Base-by-base conservation (phyloP, 2,888 invertebrate genomes). In the Rhorus exstirpatorius region DNA sequence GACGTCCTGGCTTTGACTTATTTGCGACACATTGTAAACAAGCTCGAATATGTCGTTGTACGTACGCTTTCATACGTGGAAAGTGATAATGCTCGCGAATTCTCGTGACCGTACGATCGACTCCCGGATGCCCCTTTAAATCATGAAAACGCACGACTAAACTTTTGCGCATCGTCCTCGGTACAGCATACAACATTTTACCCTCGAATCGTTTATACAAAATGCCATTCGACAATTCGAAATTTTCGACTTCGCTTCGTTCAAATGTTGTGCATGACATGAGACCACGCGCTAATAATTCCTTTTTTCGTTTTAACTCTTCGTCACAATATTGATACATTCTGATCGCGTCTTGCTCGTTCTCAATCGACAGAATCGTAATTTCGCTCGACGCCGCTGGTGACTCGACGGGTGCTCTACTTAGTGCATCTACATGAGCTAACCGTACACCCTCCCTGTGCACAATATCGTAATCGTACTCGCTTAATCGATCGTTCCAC, bases 11-110 rank as follows among this genome's bases (percentile, higher is more conserved):
- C 3, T 12, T 41, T 3, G 53, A 1, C 10, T 68, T 68, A 2
- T 8, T 8, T 7, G 21, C 12, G 0, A 60, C 46, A 12, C 71
- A 72, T 10, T 72, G 71, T 0, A 72, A 2, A 19, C 61, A 72
- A 24, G 72, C 60, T 0, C 24, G 2, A 0, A 72, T 31, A 10
- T 72, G 61, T 1, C 49, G 31, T 0, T 21, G 2, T 0, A 61
- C 10, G 14, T 72, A 72, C 8, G 60, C 21, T 21, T 14, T 19
- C 61, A 72, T 49, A 3, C 61, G 12, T 14, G 72, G 72, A n/a
- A 72, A 72, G 4, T 51, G 61, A 49, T 72, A 61, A 14, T 72
- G 61, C 1, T 61, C 61, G 8, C 0, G 7, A 1, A 72, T 21
- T 8, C 38, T 21, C 6, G 46, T 1, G 0, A 60, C 46, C 0